A percentile compares a stretch with the other conserved stretches of the same genome.
These are phyloP conservation scores for Hipposideros larvatus DNA, from an alignment of 2,797 vertebrate species.

Conservation along the genomic window DNA sequence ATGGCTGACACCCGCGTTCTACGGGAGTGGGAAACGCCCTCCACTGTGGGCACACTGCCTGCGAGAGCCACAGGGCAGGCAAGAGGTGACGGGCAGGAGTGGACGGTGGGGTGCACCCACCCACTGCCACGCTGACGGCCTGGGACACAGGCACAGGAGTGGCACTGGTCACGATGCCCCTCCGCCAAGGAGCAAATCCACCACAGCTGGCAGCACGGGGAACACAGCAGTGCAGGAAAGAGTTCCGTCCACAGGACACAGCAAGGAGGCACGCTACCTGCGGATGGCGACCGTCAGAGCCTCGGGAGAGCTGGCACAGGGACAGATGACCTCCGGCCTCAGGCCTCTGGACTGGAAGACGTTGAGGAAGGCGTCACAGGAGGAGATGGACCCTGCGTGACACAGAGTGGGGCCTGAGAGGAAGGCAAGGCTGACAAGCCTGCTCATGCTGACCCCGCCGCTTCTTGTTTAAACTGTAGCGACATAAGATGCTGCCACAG, in stretches of 20 bases:
- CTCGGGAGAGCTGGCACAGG: conserved; percentile 96
- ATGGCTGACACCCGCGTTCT: neutral
- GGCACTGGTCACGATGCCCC: neutral
- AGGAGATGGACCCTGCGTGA: conserved; percentile 96
- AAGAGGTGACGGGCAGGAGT: neutral
- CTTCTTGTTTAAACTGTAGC: no score
- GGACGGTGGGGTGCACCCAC: neutral
- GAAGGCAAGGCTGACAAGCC: neutral
- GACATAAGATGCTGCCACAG: neutral
- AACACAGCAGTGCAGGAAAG: no score
- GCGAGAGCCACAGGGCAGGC: neutral
- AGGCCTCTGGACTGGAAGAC: conserved; percentile 97
- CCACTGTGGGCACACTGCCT: neutral
- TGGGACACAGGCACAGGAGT: neutral
- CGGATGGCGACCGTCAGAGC: conserved; percentile 97
- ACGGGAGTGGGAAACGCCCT: neutral
- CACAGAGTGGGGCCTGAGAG: neutral
- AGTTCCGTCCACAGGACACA: no score
- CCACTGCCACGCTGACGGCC: neutral
- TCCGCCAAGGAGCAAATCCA: no score
- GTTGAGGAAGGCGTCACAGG: conserved; percentile 98
- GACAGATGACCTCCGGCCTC: conserved; percentile 97
- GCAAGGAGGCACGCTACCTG: conserved; percentile 85
- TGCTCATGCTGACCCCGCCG: neutral
- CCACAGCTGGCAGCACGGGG: no score